phyloP scores from a whole-genome alignment of 2,113 vertebrate genomes.

The Sylvicapra grimmia region DNA sequence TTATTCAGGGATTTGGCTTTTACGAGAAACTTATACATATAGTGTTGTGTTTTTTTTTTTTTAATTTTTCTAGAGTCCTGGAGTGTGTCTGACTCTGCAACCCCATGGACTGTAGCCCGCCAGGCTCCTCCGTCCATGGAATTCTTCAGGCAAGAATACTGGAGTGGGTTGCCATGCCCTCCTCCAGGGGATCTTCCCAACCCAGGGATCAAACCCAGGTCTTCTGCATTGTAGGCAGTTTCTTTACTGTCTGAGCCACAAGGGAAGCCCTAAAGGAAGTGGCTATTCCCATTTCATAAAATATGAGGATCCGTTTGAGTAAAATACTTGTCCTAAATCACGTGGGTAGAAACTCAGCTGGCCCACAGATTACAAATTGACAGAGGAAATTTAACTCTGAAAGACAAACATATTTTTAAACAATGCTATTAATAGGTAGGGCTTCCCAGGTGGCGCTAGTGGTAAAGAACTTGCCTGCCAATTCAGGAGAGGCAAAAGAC shows the following conservation, averaged over 20 bases:
- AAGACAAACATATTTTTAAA: background rate
- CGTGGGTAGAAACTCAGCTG: background rate
- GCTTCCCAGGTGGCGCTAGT: background rate
- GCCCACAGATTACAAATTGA: background rate
- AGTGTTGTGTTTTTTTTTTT: background rate
- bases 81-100: accelerated
- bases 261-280: background rate
- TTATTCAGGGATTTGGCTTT: background rate
- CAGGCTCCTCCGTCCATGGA: background rate
- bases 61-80: background rate
- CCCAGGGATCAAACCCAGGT: background rate
- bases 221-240: background rate
- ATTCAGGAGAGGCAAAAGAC: background rate
- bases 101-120: background rate
- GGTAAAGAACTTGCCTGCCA: background rate
- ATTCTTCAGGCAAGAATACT: background rate
- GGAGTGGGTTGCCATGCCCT: background rate
- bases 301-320: background rate
- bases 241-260: background rate
- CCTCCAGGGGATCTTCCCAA: background rate
- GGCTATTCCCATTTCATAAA: background rate
- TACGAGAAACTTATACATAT: background rate
- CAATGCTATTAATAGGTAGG: background rate
- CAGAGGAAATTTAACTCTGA: background rate
- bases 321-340: background rate